Conservation (phyloP, 2,888 invertebrate genomes). For the Helobdella robusta region DNA sequence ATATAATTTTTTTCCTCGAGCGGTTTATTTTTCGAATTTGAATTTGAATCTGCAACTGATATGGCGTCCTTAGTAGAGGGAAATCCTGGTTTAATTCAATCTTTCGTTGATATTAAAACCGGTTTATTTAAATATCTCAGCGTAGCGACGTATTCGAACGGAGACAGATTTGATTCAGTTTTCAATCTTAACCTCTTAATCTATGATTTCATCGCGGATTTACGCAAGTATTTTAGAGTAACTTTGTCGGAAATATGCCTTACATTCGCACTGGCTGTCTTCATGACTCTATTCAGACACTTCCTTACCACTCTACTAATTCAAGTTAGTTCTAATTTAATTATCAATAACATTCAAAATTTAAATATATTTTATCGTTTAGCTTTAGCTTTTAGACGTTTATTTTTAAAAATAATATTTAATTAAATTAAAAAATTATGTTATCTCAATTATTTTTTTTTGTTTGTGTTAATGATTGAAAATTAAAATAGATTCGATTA, state of each 20-base stretch:
- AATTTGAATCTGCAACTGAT: too few species aligned
- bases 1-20: too few species aligned
- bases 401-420: not conserved
- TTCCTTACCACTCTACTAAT: conserved; percentile 24
- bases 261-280: conserved; percentile 22
- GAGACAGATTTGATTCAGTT: conserved; percentile 1
- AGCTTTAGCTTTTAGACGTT: not conserved
- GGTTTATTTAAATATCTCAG: conserved; percentile 11
- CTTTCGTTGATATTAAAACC: conserved; percentile 15
- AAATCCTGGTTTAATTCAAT: conserved; percentile 12
- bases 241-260: conserved; percentile 23
- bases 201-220: conserved; percentile 23
- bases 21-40: too few species aligned
- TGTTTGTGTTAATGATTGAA: too few species aligned
- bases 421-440: too few species aligned
- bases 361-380: not conserved
- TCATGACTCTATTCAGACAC: conserved; percentile 24
- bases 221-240: conserved; percentile 18
- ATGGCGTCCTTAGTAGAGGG: conserved; percentile 2
- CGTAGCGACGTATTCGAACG: conserved; percentile 19
- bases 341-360: not conserved
- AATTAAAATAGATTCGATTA: too few species aligned
- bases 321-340: conserved; percentile 30
- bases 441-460: too few species aligned
- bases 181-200: not conserved